Evolutionary conservation across 2,888 invertebrate species (phyloP).

Genomic region (Thymelicus sylvestris): DNA sequence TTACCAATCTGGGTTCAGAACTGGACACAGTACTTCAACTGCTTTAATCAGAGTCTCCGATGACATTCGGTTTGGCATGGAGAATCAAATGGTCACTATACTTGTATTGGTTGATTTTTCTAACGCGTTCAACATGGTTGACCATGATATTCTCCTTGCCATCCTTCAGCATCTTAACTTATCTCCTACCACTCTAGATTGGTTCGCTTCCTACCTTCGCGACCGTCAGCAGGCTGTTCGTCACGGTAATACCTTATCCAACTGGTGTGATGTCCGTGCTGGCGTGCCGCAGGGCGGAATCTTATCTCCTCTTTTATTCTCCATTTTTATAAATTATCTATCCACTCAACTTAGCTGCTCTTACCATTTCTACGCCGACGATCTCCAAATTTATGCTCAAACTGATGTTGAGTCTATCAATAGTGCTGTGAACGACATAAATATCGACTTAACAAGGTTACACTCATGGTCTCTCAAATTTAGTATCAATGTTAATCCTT

Average conservation of each 20-base stretch:
- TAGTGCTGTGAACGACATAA: no score
- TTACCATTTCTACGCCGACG: background rate
- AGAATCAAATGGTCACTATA: no score
- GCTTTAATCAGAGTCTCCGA: background rate
- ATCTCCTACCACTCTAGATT: no score
- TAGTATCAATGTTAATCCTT: no score
- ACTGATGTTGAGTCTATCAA: background rate
- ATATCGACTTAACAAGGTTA: no score
- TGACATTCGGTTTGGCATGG: no score
- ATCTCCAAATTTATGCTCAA: constrained; percentile 5
- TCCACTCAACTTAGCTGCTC: background rate
- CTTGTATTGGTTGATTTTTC: no score
- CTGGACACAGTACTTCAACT: background rate
- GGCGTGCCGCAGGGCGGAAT: constrained; percentile 12
- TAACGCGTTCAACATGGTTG: no score
- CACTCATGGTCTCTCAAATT: no score
- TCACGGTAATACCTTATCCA: background rate
- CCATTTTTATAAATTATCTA: constrained; percentile 9
- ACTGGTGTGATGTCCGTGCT: background rate
- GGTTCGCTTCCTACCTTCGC: no score
- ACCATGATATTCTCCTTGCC: no score
- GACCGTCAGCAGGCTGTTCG: background rate
- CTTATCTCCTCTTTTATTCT: constrained; percentile 10
- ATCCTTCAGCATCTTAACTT: no score
- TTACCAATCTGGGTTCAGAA: background rate